Percentiles rank a stretch among this genome's conserved stretches.
Evolutionary conservation across 1,140 invertebrate species (phyloP).

Genomic region (Phortica variegata): DNA sequence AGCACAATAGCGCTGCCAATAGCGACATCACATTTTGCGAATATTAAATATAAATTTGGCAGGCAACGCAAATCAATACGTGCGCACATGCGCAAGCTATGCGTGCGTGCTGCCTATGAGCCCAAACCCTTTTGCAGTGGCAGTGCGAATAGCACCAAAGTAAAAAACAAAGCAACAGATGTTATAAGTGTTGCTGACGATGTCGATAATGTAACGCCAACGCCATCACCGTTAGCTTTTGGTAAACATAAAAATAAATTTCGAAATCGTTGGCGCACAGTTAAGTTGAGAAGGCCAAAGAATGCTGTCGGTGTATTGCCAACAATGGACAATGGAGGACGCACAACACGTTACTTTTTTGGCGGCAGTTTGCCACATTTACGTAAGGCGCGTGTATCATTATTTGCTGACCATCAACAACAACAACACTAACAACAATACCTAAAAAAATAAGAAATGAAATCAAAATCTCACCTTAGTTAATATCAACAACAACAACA

Average conservation of each 20-base stretch:
- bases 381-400: conserved; percentile 4
- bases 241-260: conserved; percentile 4
- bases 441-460: too few relatives aligned
- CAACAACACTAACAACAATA: too few relatives aligned
- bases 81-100: conserved; percentile 11
- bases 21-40: conserved; percentile 9
- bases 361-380: conserved; percentile 12
- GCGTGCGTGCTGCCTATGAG: conserved; percentile 2
- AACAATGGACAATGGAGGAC: background rate
- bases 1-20: too few relatives aligned
- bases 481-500: too few relatives aligned
- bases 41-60: conserved; percentile 12
- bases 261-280: background rate
- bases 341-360: background rate
- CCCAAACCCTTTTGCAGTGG: conserved; percentile 3
- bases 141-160: background rate
- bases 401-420: conserved; percentile 5
- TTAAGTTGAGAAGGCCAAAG: too few relatives aligned
- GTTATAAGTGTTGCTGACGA: too few relatives aligned
- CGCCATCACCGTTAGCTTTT: background rate
- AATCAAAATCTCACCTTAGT: too few relatives aligned
- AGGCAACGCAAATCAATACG: conserved; percentile 15
- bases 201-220: background rate
- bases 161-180: too few relatives aligned
- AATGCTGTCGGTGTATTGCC: too few relatives aligned